Conservation (phyloP, 1,140 invertebrate genomes). For the Luehdorfia chinensis region DNA sequence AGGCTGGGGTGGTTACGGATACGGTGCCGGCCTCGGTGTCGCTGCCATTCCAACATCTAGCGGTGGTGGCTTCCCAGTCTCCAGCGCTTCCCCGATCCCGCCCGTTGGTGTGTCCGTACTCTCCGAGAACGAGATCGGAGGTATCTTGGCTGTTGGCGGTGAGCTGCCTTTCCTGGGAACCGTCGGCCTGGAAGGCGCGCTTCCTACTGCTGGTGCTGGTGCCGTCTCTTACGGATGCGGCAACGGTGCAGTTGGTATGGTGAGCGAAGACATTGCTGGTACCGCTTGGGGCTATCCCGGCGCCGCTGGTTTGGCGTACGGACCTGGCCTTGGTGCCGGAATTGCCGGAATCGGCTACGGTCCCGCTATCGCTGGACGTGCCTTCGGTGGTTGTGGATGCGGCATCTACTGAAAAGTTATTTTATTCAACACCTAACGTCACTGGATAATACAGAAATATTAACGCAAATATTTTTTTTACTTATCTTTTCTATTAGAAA, state of each 20-base stretch:
- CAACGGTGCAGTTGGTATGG: slow-evolving; percentile 32
- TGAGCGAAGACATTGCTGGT: slow-evolving; percentile 23
- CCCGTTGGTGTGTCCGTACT: slow-evolving; percentile 35
- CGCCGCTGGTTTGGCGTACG: slow-evolving; percentile 1
- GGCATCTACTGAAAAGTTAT: neutral
- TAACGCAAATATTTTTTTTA: no score
- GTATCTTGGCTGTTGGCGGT: slow-evolving; percentile 5
- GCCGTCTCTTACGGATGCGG: slow-evolving; percentile 37
- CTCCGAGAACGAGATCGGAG: slow-evolving; percentile 19
- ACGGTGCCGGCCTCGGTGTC: slow-evolving; percentile 28
- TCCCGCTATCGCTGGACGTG: neutral
- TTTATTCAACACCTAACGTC: no score
- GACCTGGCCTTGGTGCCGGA: neutral
- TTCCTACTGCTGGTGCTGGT: slow-evolving; percentile 35
- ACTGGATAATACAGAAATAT: no score
- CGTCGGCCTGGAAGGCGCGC: slow-evolving; percentile 3
- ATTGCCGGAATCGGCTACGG: neutral
- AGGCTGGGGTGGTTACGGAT: slow-evolving; percentile 26
- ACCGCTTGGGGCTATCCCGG: neutral
- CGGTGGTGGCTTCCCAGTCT: slow-evolving; percentile 29
- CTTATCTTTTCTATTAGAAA: no score
- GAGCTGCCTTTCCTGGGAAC: slow-evolving; percentile 9
- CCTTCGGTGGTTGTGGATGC: slow-evolving; percentile 5
- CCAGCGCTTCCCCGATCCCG: slow-evolving; percentile 34
- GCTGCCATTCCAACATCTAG: slow-evolving; percentile 21